phyloP scores from a whole-genome alignment of 2,888 invertebrate species.

The Drosophila macrospina region DNA sequence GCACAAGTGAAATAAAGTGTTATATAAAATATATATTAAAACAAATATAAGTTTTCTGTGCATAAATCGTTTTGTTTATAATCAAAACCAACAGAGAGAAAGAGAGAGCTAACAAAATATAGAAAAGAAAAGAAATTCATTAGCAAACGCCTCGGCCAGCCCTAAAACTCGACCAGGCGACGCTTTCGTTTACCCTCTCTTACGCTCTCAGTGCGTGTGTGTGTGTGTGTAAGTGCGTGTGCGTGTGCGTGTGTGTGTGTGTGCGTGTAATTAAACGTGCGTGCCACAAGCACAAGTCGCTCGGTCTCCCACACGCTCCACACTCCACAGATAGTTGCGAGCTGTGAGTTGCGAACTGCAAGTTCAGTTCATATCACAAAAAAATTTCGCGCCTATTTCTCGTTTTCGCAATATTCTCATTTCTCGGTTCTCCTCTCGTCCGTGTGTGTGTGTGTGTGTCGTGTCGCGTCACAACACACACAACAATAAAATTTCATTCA shows the following conservation, averaged over 20 bases:
- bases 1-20: conserved; percentile 21
- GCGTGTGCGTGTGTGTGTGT: conserved; percentile 21
- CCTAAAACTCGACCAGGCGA: conserved; percentile 38
- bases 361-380: conserved; percentile 7
- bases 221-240: conserved; percentile 31
- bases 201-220: conserved; percentile 23
- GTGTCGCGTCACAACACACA: conserved; percentile 10
- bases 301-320: conserved; percentile 7
- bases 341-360: conserved; percentile 29
- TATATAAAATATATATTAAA: conserved; percentile 30
- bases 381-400: conserved; percentile 72
- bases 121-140: conserved; percentile 17
- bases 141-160: conserved; percentile 56
- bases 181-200: conserved; percentile 33
- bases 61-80: conserved; percentile 47
- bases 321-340: conserved; percentile 42
- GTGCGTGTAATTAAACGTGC: conserved; percentile 58
- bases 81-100: conserved; percentile 21
- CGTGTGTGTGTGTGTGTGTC: no score
- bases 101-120: conserved; percentile 6
- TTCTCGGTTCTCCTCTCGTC: conserved; percentile 11
- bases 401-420: conserved; percentile 19
- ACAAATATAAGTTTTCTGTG: conserved; percentile 30
- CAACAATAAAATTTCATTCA: conserved; percentile 80
- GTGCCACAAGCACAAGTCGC: conserved; percentile 46